Conservation (phyloP, 2,888 invertebrate species). For the Clanis bilineata region DNA sequence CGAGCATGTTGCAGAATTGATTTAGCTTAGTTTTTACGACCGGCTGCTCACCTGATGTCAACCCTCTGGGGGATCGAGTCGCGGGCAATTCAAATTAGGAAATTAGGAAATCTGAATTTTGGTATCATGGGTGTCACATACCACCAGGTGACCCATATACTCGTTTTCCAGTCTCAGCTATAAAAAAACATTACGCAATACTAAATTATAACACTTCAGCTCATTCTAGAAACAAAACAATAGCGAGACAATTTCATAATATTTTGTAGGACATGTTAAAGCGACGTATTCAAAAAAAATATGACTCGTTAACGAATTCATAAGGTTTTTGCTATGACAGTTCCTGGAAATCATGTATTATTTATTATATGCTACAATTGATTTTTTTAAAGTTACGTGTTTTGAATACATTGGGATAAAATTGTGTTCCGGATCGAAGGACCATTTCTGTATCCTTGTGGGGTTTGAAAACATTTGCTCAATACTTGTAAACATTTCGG, state of each 20-base stretch:
- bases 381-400: background rate
- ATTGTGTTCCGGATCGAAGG: background rate
- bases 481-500: background rate
- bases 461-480: too few species aligned
- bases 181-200: background rate
- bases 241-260: background rate
- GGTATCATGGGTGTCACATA: too few species aligned
- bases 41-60: too few species aligned
- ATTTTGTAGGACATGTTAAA: constrained; percentile 19
- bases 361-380: constrained; percentile 9
- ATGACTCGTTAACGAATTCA: constrained; percentile 14
- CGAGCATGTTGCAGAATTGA: too few species aligned
- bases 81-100: too few species aligned
- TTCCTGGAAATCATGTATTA: constrained; percentile 14
- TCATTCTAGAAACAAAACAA: background rate
- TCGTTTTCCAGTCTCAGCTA: too few species aligned
- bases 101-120: too few species aligned
- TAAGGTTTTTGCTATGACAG: background rate
- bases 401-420: background rate
- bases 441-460: background rate
- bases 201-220: background rate
- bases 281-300: constrained; percentile 6
- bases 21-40: too few species aligned
- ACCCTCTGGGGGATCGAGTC: too few species aligned
- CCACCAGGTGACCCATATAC: too few species aligned